Conservation (phyloP, 2,113 vertebrate species). For the Caretta caretta region DNA sequence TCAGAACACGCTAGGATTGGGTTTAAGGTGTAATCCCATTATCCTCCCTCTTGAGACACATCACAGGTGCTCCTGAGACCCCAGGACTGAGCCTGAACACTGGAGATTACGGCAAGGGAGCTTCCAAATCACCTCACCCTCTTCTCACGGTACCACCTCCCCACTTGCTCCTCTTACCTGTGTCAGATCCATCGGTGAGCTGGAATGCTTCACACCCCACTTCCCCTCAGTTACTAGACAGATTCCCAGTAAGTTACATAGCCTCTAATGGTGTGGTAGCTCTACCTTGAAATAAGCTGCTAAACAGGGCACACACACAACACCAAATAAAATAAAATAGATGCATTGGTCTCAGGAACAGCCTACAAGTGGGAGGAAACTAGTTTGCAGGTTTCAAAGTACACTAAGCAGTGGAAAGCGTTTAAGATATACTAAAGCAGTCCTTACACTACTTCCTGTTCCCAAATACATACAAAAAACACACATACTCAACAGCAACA, state of each 20-base stretch:
- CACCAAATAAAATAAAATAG: too few species aligned
- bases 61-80: background rate
- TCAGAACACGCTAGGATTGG: background rate
- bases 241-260: background rate
- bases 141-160: background rate
- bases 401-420: too few species aligned
- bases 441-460: background rate
- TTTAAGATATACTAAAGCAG: background rate
- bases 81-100: background rate
- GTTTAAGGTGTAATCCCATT: background rate
- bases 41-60: background rate
- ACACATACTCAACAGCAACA: background rate
- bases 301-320: too few species aligned
- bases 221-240: background rate
- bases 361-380: too few species aligned
- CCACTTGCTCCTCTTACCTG: background rate
- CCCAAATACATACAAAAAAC: background rate
- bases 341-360: too few species aligned
- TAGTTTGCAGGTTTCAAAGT: too few species aligned
- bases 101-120: background rate
- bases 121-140: background rate
- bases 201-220: background rate
- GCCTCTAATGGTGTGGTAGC: background rate
- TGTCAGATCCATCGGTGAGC: background rate
- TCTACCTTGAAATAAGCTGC: background rate